These are phyloP conservation scores for Omphaloscelis lunosa DNA, from an alignment of 2,888 invertebrate genomes.

Conservation along the genomic window DNA sequence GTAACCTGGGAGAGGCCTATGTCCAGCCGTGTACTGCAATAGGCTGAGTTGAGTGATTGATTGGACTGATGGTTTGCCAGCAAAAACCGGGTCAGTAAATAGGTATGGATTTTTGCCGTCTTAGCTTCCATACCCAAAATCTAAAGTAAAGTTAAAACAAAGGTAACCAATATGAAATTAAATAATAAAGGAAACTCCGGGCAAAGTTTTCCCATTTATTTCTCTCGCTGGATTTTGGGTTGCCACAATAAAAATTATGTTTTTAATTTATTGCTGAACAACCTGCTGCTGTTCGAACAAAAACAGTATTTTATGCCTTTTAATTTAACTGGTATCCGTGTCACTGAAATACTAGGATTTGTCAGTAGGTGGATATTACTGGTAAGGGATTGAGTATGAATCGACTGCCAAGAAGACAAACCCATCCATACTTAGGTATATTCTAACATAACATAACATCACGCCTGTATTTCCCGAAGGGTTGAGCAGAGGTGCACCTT, in stretches of 20 bases:
- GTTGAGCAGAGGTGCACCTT: too few relatives aligned
- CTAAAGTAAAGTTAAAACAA: conserved; percentile 17
- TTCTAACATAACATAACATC: too few relatives aligned
- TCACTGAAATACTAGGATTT: background rate
- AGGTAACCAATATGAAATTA: conserved; percentile 44
- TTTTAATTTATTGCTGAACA: conserved; percentile 56
- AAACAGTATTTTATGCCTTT: conserved; percentile 37
- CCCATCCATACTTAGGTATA: too few relatives aligned
- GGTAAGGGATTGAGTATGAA: too few relatives aligned
- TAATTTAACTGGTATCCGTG: conserved; percentile 26
- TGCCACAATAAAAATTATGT: conserved; percentile 57
- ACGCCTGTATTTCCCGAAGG: too few relatives aligned
- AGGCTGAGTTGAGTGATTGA: too few relatives aligned
- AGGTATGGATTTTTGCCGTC: background rate
- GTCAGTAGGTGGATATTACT: background rate
- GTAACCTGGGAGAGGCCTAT: too few relatives aligned
- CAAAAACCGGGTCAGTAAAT: background rate
- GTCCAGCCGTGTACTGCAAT: too few relatives aligned
- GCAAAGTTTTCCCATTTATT: conserved; percentile 56
- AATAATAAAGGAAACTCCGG: conserved; percentile 32
- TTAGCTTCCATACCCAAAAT: background rate
- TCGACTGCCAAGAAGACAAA: too few relatives aligned
- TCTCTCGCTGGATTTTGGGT: conserved; percentile 52
- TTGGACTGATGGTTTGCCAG: too few relatives aligned
- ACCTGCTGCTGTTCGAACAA: conserved; percentile 37